These are phyloP conservation scores for Kryphioiulus occultus DNA, from an alignment of 2,888 invertebrate genomes.

Conservation along the genomic window DNA sequence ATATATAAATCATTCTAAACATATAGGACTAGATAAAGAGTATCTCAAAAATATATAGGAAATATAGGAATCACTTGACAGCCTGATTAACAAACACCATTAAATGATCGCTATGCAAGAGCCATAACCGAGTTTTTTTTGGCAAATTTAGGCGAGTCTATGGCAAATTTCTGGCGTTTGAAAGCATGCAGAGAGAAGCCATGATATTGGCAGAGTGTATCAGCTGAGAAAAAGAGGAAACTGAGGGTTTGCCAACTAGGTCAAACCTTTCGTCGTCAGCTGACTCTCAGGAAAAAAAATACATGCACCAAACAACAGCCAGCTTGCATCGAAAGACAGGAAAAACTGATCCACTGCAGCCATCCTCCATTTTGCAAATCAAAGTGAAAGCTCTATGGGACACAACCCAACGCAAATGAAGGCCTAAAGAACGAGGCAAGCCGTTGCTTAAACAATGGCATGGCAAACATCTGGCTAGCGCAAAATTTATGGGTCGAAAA, in stretches of 20 bases:
- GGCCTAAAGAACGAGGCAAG: background rate
- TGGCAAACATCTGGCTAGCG: background rate
- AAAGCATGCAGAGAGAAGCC: too few species aligned
- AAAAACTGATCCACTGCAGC: background rate
- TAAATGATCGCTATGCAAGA: too few species aligned
- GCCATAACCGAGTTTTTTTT: too few species aligned
- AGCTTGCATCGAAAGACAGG: background rate
- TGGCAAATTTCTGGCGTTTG: too few species aligned
- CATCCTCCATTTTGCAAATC: background rate
- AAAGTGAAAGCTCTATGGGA: background rate
- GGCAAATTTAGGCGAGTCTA: too few species aligned
- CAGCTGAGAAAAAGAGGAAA: background rate
- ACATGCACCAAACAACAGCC: background rate
- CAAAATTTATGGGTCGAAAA: background rate
- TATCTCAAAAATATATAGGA: too few species aligned
- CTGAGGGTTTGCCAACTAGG: background rate
- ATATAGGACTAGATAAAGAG: too few species aligned
- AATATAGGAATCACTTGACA: too few species aligned
- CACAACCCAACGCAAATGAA: background rate
- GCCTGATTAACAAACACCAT: too few species aligned
- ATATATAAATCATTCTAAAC: too few species aligned
- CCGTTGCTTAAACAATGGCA: background rate
- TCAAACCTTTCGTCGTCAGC: conserved; percentile 24
- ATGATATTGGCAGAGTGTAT: conserved; percentile 13
- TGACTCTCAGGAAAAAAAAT: background rate